Percentiles rank a stretch among this genome's conserved stretches.
phyloP scores from a whole-genome alignment of 2,888 invertebrate species.

The Heliconius sara region DNA sequence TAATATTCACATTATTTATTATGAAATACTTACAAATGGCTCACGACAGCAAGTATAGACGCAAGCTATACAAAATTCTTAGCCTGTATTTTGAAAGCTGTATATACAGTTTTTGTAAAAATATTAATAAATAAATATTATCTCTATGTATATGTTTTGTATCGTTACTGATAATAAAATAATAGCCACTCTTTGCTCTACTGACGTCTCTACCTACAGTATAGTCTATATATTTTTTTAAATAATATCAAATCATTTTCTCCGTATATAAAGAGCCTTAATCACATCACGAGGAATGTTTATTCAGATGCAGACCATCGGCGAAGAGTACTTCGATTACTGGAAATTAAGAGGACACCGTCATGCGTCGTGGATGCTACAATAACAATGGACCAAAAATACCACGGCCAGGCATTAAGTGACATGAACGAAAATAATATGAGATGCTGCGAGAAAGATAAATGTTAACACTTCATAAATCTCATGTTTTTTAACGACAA shows the following conservation, averaged over 20 bases:
- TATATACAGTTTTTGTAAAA: too few species aligned
- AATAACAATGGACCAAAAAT: constrained; percentile 80
- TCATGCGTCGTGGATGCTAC: constrained; percentile 73
- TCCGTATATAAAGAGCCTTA: constrained; percentile 54
- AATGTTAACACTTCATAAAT: constrained; percentile 41
- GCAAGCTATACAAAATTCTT: too few species aligned
- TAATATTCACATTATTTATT: neutral
- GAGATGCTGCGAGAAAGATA: constrained; percentile 51
- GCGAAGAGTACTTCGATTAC: constrained; percentile 77
- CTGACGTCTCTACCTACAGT: neutral
- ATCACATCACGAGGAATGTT: constrained; percentile 66
- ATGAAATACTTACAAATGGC: too few species aligned
- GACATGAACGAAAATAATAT: constrained; percentile 69
- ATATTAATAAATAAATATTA: too few species aligned
- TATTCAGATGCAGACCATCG: constrained; percentile 81
- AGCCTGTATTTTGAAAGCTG: too few species aligned
- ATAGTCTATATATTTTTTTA: neutral
- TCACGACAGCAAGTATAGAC: too few species aligned
- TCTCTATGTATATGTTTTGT: too few species aligned
- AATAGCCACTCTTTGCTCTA: neutral
- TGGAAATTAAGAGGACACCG: constrained; percentile 81
- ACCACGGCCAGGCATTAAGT: constrained; percentile 59
- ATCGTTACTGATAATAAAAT: too few species aligned
- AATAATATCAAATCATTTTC: neutral
- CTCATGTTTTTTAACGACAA: constrained; percentile 39